A percentile compares a stretch with the other conserved stretches of the same genome.
Conservation (phyloP, 1,140 invertebrate genomes). For the Tetranychus cinnabarinus region DNA sequence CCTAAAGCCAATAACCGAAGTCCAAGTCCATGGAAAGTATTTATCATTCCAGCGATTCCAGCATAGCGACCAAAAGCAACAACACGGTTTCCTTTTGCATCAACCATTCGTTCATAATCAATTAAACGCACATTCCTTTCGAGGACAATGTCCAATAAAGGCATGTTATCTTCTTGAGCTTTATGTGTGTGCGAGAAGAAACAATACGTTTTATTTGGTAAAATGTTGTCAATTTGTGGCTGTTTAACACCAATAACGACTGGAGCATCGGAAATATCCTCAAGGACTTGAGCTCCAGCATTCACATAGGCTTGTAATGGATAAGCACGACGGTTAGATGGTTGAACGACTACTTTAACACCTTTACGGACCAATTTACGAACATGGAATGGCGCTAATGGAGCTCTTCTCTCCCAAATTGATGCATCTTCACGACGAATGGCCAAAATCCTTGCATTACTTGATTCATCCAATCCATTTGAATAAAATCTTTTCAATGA, state of each 20-base stretch:
- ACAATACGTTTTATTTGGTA: slow-evolving; percentile 89
- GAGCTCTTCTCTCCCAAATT: slow-evolving; percentile 91
- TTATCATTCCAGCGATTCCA: slow-evolving; percentile 93
- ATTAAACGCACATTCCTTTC: slow-evolving; percentile 39
- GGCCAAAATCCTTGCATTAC: slow-evolving; percentile 16
- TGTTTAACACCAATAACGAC: slow-evolving; percentile 96
- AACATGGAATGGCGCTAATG: slow-evolving; percentile 76
- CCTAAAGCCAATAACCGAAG: slow-evolving; percentile 76
- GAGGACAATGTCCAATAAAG: slow-evolving; percentile 76
- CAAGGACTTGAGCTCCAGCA: slow-evolving; percentile 71
- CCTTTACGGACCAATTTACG: slow-evolving; percentile 57
- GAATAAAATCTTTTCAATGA: too few relatives aligned
- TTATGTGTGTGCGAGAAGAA: slow-evolving; percentile 99
- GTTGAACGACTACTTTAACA: slow-evolving; percentile 87
- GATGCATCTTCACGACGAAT: slow-evolving; percentile 67
- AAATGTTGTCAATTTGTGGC: slow-evolving; percentile 72
- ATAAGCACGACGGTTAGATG: slow-evolving; percentile 87
- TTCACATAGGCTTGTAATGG: slow-evolving; percentile 77
- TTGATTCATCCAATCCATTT: not conserved
- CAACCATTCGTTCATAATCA: slow-evolving; percentile 91
- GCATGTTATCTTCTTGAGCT: slow-evolving; percentile 94
- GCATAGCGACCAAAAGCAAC: slow-evolving; percentile 99
- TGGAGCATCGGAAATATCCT: slow-evolving; percentile 84
- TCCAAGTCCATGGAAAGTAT: slow-evolving; percentile 89
- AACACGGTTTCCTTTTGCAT: slow-evolving; percentile 59